Base-by-base conservation (phyloP, 2,797 vertebrate species). In the Gadopsis bispinosus region DNA sequence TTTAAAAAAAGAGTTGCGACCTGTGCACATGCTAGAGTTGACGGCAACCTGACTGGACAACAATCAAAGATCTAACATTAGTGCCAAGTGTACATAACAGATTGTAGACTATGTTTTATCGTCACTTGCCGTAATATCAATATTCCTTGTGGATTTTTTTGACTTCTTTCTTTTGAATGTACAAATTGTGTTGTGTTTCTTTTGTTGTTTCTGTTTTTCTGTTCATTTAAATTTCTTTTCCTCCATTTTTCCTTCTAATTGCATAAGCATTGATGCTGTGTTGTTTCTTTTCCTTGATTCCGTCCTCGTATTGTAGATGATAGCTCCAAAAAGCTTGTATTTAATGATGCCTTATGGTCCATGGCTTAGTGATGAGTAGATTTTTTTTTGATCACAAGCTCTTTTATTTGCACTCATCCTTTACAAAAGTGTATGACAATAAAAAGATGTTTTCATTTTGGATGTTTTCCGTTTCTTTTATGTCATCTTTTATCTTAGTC, bases 361-460 rank as follows among this genome's bases (percentile, higher is more conserved):
- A 94, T 94, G 93, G 94, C 94, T 95, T 94, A 91, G 93, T 93
- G 93, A 95, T 91, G 89, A 92, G 91, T 94, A 95, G 87, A 88
- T 87, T 92, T 60, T 37, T 60, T 37, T 39, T 93, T 91, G 87
- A 91, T 93, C 92, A 94, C 89, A 82, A 92, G 91, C 92, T 94
- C 91, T 93, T 95, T 91, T 93, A 93, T 95, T 96, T 95, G 94
- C 95, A 94, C 91, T 95, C 95, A 95, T 95, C 91, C 90, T 95
- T 93, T 94, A 93, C 86, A 91, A 95, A 95, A 91, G 91, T 95
- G 94, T 94, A 94, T 94, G 89, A 95, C 92, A 96, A 96, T 95
- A 95, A 94, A 94, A 92, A 88, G 67, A 91, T 93, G 85, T 93
- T 93, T 95, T 95, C 93, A 93, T 96, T 95, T 96, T 94, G 90